These are phyloP conservation scores for Monarcha castaneiventris DNA, from an alignment of 2,113 vertebrate species.

Conservation along the genomic window DNA sequence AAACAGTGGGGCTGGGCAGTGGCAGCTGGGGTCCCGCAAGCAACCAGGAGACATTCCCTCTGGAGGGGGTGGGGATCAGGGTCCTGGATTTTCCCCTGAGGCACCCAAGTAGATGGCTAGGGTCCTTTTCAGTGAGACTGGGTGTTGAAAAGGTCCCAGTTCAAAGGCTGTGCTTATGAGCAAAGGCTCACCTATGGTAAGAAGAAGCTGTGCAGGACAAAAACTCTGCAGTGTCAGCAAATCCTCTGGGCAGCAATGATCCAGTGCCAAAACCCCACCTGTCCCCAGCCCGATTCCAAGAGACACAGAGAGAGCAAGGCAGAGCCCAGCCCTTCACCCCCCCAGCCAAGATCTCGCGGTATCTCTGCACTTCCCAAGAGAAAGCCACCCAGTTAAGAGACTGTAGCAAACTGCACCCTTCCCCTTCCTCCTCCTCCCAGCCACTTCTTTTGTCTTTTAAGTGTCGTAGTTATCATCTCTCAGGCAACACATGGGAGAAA, in stretches of 20 bases:
- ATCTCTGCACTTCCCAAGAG: neutral
- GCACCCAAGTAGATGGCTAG: neutral
- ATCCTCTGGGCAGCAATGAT: neutral
- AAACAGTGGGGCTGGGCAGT: neutral
- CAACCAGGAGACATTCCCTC: neutral
- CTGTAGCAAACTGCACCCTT: neutral
- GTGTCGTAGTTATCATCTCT: neutral
- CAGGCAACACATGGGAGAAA: neutral
- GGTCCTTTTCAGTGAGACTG: neutral
- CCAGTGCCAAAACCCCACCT: neutral
- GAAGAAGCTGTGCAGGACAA: neutral
- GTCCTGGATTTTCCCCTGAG: neutral
- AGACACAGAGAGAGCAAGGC: neutral
- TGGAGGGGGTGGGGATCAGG: fast-evolving
- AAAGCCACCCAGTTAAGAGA: neutral
- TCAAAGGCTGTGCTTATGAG: fast-evolving
- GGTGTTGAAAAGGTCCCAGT: neutral
- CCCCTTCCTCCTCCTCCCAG: neutral
- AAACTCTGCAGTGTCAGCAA: neutral
- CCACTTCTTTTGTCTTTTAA: neutral
- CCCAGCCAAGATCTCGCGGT: fast-evolving
- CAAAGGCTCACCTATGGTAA: neutral
- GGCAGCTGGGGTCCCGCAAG: fast-evolving
- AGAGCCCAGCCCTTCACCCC: fast-evolving
- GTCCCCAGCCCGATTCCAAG: neutral